Base-by-base conservation (phyloP, 2,113 vertebrate species). In the Chaetura pelagica region DNA sequence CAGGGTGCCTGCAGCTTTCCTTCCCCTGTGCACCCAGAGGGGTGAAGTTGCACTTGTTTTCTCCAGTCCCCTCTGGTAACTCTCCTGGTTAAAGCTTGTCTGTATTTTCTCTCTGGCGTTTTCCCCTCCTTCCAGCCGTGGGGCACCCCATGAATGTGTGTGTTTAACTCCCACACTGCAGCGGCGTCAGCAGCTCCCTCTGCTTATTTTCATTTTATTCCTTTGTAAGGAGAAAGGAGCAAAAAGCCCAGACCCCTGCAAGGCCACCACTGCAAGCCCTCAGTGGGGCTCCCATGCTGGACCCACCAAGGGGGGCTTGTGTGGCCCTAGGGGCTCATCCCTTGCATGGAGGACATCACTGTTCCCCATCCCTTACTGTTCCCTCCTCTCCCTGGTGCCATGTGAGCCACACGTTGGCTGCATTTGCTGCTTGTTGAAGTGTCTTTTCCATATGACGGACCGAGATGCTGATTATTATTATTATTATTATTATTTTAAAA, bases 371-470 rank as follows among this genome's bases (percentile, higher is more conserved):
- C 66, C 32, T 54, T 61, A 9, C 0, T 2, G 44, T 54, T 87
- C 15, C 30, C 24, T 71, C 10, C 62, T 67, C 16, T 78, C 7
- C 2, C 76, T 1, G 1, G 13, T 69, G 79, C 88, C 35, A 4
- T 34, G 34, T 9, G 75, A 94, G 79, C 93, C 1, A 6, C 90
- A 80, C 24, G 1, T 71, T 95, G 35, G 83, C 90, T 85, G 86
- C 62, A 34, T 92, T 93, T 82, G 76, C 88, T 3, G 23, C 91
- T 97, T 79, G 32, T 97, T 94, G 84, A 76, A 84, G 76, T 1
- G 13, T 84, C 91, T 93, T 78, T 88, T 84, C 81, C 82, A 34
- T 94, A 84, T 72, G 87, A 96, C 84, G 90, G 87, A 48, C 89
- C 15, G 90, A 88, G 79, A 95, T 66, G 84, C 86, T 86, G 90